These are phyloP conservation scores for Brachycybe producta DNA, from an alignment of 2,888 invertebrate species.

Conservation along the genomic window DNA sequence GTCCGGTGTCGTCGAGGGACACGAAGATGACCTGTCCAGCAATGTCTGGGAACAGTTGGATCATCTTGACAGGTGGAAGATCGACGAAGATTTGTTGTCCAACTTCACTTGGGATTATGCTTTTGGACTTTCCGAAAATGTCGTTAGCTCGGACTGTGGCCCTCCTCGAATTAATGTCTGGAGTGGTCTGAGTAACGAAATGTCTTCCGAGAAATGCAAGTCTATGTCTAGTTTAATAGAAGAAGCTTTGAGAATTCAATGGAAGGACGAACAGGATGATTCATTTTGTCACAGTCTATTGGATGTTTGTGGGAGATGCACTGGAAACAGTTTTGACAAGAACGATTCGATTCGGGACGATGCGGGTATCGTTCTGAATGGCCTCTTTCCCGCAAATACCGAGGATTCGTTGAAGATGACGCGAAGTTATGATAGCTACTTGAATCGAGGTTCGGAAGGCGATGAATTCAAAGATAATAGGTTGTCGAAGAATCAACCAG, in stretches of 20 bases:
- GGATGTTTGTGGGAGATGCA: not conserved
- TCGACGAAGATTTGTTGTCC: not conserved
- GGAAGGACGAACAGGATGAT: too few species aligned
- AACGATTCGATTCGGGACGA: not conserved
- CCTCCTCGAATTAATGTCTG: too few species aligned
- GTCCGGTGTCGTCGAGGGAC: not conserved
- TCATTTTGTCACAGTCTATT: constrained; percentile 3
- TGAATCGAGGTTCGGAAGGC: constrained; percentile 14
- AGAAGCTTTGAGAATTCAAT: too few species aligned
- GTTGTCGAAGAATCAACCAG: not conserved
- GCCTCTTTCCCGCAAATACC: not conserved
- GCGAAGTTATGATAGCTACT: constrained; percentile 20
- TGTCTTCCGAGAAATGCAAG: too few species aligned
- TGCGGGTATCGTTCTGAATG: not conserved
- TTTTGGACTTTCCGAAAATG: too few species aligned
- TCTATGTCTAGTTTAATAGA: too few species aligned
- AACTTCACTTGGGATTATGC: not conserved
- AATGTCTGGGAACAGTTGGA: constrained; percentile 5
- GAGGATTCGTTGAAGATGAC: constrained; percentile 11
- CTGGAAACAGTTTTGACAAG: not conserved
- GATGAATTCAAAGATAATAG: not conserved
- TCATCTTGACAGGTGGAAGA: constrained; percentile 1
- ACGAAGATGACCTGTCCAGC: not conserved
- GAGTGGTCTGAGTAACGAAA: too few species aligned
- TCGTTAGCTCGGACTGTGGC: too few species aligned